phyloP scores from a whole-genome alignment of 2,113 vertebrate genomes.

The Piaya cayana region DNA sequence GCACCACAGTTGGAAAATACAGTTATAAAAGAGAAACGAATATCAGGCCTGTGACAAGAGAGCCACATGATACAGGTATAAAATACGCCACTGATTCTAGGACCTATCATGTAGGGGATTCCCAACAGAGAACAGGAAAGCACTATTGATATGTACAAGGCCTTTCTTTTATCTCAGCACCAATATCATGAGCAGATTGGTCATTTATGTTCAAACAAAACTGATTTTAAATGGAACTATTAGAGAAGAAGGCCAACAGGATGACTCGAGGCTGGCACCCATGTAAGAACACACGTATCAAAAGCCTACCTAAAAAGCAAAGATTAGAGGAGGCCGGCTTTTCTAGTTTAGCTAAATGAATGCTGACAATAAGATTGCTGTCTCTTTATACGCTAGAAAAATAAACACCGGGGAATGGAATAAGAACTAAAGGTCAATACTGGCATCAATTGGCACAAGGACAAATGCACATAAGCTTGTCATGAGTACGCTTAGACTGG shows the following conservation, averaged over 20 bases:
- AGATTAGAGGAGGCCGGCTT: background rate
- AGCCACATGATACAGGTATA: background rate
- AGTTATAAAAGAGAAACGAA: background rate
- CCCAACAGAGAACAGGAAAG: constrained; percentile 15
- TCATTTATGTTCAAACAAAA: background rate
- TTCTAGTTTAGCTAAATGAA: constrained; percentile 13
- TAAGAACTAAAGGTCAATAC: constrained; percentile 2
- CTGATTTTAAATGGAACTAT: background rate
- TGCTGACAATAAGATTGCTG: constrained; percentile 23
- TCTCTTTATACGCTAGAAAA: background rate
- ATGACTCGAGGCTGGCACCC: background rate
- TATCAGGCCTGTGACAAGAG: background rate
- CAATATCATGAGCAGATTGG: background rate
- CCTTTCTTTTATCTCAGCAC: constrained; percentile 34
- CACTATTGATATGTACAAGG: background rate
- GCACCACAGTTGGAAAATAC: background rate
- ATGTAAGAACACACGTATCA: background rate
- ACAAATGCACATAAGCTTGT: background rate
- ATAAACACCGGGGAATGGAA: constrained; percentile 5
- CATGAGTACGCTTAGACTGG: background rate
- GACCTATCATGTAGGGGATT: background rate
- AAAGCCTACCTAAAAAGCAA: background rate
- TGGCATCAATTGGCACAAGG: background rate
- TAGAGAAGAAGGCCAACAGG: background rate
- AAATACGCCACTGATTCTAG: background rate